Evolutionary conservation across 2,888 invertebrate species (phyloP).

Genomic region (Oeneis ivallda): DNA sequence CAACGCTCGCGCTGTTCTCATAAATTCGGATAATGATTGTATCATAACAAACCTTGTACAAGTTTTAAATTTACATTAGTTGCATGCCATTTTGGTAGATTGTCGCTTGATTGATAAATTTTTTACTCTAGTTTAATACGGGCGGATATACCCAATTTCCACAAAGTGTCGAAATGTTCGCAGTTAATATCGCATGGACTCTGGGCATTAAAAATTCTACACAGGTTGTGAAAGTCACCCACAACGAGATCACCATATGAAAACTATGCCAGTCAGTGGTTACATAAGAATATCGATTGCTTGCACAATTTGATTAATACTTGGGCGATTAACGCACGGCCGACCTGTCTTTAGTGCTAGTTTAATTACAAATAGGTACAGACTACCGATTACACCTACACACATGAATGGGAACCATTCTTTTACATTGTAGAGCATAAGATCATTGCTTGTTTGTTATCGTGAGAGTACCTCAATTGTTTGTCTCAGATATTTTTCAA

Average conservation of each 20-base stretch:
- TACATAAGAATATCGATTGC: constrained; percentile 42
- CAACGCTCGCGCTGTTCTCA: not conserved
- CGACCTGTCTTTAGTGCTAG: constrained; percentile 31
- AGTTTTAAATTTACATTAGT: not conserved
- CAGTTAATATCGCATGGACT: constrained; percentile 26
- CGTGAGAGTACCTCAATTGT: not conserved
- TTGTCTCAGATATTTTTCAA: not conserved
- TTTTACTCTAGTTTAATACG: constrained; percentile 1
- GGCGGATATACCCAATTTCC: constrained; percentile 18
- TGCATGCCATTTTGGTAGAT: not conserved
- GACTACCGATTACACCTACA: constrained; percentile 11
- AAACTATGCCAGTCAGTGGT: constrained; percentile 38
- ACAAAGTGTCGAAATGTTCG: constrained; percentile 10
- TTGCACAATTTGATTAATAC: constrained; percentile 45
- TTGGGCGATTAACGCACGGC: constrained; percentile 37
- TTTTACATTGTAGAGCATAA: constrained; percentile 8
- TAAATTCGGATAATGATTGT: not conserved
- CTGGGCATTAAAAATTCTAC: constrained; percentile 29
- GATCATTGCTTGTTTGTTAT: constrained; percentile 15
- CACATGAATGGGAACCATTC: constrained; percentile 24
- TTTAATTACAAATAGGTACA: constrained; percentile 15
- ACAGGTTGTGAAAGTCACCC: constrained; percentile 44
- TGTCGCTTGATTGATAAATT: not conserved
- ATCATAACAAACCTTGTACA: not conserved
- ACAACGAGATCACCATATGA: constrained; percentile 43